These are phyloP conservation scores for Diaperis boleti DNA, from an alignment of 2,888 invertebrate species.

Conservation along the genomic window DNA sequence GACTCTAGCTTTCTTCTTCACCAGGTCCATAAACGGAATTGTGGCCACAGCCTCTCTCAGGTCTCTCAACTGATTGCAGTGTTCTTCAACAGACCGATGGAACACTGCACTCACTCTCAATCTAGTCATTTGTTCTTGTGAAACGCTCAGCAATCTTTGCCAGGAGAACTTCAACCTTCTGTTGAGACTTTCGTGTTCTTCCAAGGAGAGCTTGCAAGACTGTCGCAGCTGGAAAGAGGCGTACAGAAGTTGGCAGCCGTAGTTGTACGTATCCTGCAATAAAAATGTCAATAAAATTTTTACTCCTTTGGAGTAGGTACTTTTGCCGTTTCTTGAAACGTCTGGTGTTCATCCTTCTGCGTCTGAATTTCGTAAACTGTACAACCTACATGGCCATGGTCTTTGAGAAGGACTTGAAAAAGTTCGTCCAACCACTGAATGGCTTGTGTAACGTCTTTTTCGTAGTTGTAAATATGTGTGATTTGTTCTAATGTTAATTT, in stretches of 20 bases:
- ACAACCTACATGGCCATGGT: constrained; percentile 80
- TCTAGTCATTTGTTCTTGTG: constrained; percentile 82
- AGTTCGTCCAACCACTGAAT: constrained; percentile 83
- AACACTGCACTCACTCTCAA: constrained; percentile 82
- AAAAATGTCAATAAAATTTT: not conserved
- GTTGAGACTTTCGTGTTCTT: constrained; percentile 70
- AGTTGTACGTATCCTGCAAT: constrained; percentile 82
- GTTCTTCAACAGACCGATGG: constrained; percentile 76
- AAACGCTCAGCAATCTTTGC: constrained; percentile 76
- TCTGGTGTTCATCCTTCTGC: constrained; percentile 80
- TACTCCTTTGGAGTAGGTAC: constrained; percentile 63
- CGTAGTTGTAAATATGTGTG: constrained; percentile 80
- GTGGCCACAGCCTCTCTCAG: constrained; percentile 71
- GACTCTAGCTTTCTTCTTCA: constrained; percentile 65
- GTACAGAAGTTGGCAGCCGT: constrained; percentile 82
- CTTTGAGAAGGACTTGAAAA: constrained; percentile 76
- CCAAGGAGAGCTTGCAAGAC: constrained; percentile 75
- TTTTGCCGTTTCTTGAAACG: constrained; percentile 83
- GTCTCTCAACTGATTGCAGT: constrained; percentile 73
- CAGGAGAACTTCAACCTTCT: constrained; percentile 75
- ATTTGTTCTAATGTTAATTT: constrained; percentile 84
- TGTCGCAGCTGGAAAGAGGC: constrained; percentile 80
- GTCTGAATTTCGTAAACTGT: constrained; percentile 78
- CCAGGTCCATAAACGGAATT: constrained; percentile 65
- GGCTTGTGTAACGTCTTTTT: constrained; percentile 81